Evolutionary conservation across 1,140 invertebrate species (phyloP).

Genomic region (Lycorma delicatula): DNA sequence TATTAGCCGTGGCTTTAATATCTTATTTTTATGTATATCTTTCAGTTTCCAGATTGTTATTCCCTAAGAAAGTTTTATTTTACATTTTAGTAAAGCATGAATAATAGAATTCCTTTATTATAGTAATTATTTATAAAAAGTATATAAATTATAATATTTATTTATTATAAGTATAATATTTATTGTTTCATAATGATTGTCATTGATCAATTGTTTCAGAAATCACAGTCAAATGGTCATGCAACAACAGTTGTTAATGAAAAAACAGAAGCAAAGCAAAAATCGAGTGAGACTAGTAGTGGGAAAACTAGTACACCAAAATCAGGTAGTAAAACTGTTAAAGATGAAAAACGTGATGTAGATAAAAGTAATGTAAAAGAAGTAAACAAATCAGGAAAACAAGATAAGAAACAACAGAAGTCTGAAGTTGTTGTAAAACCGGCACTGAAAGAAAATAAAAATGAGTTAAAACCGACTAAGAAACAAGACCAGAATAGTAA

Average conservation of each 20-base stretch:
- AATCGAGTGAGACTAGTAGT: slow-evolving; percentile 14
- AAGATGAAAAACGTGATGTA: slow-evolving; percentile 39
- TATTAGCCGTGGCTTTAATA: too few relatives aligned
- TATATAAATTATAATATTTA: too few relatives aligned
- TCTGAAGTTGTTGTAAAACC: slow-evolving; percentile 16
- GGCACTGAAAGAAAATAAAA: slow-evolving; percentile 27
- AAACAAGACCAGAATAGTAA: slow-evolving; percentile 39
- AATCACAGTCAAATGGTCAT: slow-evolving; percentile 43
- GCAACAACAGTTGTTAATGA: slow-evolving; percentile 31
- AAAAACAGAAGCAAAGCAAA: slow-evolving; percentile 16
- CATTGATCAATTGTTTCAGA: slow-evolving; percentile 33
- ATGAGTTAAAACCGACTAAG: slow-evolving; percentile 38
- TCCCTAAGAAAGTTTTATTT: too few relatives aligned
- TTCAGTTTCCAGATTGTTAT: too few relatives aligned
- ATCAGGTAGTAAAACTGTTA: slow-evolving; percentile 39
- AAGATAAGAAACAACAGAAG: slow-evolving; percentile 34
- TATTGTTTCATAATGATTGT: too few relatives aligned
- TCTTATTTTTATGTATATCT: too few relatives aligned
- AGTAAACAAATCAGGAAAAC: slow-evolving; percentile 30
- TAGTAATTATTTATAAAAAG: too few relatives aligned
- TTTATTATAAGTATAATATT: too few relatives aligned
- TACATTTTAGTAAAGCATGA: too few relatives aligned
- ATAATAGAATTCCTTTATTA: too few relatives aligned
- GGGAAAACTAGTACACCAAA: too few relatives aligned
- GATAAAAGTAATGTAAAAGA: slow-evolving; percentile 44